Conservation (phyloP, 1,140 invertebrate genomes). For the Drosophila mauritiana region DNA sequence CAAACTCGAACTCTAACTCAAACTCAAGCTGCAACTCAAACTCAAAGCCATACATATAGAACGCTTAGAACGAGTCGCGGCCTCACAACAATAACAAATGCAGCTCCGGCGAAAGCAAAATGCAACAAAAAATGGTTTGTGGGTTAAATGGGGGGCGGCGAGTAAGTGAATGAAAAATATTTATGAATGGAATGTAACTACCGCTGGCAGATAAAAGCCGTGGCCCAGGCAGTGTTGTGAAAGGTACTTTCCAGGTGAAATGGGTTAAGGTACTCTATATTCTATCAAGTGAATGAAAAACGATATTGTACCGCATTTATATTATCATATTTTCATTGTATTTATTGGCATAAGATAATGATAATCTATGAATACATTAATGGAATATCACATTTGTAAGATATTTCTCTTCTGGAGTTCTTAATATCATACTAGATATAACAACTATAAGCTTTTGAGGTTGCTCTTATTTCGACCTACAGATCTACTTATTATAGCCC, state of each 20-base stretch:
- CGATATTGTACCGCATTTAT: too few species aligned
- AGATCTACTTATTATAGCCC: too few species aligned
- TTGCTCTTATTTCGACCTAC: too few species aligned
- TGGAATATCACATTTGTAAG: too few species aligned
- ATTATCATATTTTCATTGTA: too few species aligned
- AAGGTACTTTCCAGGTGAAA: background rate
- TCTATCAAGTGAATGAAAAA: too few species aligned
- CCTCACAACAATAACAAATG: conserved; percentile 73
- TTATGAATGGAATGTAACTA: conserved; percentile 82
- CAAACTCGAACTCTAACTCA: conserved; percentile 4
- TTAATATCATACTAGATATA: too few species aligned
- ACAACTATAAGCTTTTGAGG: too few species aligned
- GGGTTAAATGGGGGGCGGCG: conserved; percentile 1
- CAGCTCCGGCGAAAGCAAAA: conserved; percentile 60
- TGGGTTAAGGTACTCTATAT: background rate
- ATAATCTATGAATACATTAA: too few species aligned
- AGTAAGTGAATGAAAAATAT: conserved; percentile 80
- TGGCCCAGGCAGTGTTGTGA: conserved; percentile 35
- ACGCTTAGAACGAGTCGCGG: conserved; percentile 66
- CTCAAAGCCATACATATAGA: conserved; percentile 28
- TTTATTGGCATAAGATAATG: too few species aligned
- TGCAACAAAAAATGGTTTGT: conserved; percentile 39
- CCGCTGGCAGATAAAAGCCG: conserved; percentile 76
- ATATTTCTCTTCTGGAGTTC: too few species aligned
- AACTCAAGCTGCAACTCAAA: conserved; percentile 2